phyloP scores from a whole-genome alignment of 1,140 invertebrate species.

The Drosophila athabasca region DNA sequence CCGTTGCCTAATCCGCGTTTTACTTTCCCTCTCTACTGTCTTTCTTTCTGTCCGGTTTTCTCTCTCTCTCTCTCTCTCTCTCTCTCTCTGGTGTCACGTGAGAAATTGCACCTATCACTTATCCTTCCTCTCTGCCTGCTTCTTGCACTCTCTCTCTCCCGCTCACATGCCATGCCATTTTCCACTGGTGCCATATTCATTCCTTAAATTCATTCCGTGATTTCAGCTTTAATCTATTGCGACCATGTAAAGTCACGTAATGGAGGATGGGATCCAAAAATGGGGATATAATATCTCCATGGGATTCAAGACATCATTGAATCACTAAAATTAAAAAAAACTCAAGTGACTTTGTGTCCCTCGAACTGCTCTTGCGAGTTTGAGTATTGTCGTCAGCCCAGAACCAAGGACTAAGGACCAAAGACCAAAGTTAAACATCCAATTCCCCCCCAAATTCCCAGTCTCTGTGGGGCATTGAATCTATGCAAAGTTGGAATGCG shows the following conservation, averaged over 20 bases:
- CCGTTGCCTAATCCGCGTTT: conserved; percentile 64
- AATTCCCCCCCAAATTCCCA: neutral
- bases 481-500: conserved; percentile 32
- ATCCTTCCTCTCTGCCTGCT: conserved; percentile 8
- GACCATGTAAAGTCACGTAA: conserved; percentile 28
- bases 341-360: conserved; percentile 29
- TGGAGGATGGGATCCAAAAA: neutral
- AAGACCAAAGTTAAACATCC: conserved; percentile 10
- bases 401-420: neutral
- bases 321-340: conserved; percentile 28
- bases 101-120: conserved; percentile 74
- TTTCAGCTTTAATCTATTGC: conserved; percentile 32
- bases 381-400: neutral
- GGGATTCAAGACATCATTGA: conserved; percentile 32
- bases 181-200: too few relatives aligned
- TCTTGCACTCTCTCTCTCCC: neutral
- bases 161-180: neutral
- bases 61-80: conserved; percentile 12
- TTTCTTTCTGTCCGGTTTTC: neutral
- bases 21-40: conserved; percentile 10
- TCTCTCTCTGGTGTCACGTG: conserved; percentile 58
- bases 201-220: conserved; percentile 21
- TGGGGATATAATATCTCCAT: too few relatives aligned
- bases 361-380: too few relatives aligned
- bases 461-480: conserved; percentile 9